Conservation (phyloP, 2,797 vertebrate species). For the Notamacropus eugenii region DNA sequence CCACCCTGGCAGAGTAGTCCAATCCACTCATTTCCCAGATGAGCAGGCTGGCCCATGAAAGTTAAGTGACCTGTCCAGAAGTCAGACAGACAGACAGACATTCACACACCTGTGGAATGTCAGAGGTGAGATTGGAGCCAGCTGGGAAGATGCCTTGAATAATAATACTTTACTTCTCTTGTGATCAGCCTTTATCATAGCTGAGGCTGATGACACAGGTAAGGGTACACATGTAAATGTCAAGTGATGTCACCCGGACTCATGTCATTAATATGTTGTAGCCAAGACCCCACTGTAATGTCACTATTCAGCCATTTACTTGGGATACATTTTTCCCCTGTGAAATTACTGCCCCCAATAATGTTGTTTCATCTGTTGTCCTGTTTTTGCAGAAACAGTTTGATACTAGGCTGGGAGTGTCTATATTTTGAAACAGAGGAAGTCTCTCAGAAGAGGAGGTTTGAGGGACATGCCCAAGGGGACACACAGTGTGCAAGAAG, state of each 20-base stretch:
- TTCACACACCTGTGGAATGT: neutral
- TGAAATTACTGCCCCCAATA: neutral
- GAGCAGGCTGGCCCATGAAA: neutral
- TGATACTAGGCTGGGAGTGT: neutral
- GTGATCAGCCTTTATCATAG: neutral
- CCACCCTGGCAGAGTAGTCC: neutral
- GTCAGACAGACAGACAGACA: too few species aligned
- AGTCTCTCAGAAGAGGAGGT: neutral
- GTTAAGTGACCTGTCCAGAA: neutral
- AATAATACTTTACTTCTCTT: neutral
- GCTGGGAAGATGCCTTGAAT: too few species aligned
- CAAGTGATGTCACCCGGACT: neutral
- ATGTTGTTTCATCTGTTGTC: neutral
- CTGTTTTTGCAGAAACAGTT: neutral
- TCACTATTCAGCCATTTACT: neutral
- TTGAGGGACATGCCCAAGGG: neutral
- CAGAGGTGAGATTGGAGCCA: neutral
- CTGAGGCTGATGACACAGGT: neutral
- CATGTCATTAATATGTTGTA: neutral
- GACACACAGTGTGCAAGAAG: neutral
- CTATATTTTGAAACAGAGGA: neutral
- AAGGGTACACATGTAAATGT: fast-evolving
- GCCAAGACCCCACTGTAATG: neutral
- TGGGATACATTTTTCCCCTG: neutral
- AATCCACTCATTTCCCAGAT: neutral